phyloP scores from a whole-genome alignment of 1,140 invertebrate species.

The Drosophila kepulauana region DNA sequence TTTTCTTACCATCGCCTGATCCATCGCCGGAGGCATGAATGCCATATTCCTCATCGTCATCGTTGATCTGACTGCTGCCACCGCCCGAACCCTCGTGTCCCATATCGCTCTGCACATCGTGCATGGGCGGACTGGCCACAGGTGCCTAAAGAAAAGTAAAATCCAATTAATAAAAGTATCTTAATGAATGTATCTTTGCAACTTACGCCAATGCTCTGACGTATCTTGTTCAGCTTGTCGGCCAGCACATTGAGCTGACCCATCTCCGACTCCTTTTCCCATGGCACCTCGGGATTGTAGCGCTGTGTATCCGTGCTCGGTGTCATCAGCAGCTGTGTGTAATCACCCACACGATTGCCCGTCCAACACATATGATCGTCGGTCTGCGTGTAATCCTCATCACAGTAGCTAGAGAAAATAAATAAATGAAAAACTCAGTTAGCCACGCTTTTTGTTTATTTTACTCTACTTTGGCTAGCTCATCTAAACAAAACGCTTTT shows the following conservation, averaged over 20 bases:
- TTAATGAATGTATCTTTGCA: background rate
- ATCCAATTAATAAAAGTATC: background rate
- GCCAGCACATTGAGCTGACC: conserved; percentile 74
- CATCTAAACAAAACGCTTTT: conserved; percentile 2
- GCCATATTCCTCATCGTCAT: conserved; percentile 81
- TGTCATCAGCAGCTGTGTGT: conserved; percentile 74
- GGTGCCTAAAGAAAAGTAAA: conserved; percentile 49
- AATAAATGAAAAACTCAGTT: conserved; percentile 24
- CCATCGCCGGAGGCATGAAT: conserved; percentile 82
- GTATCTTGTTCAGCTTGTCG: conserved; percentile 82
- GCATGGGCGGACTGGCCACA: conserved; percentile 47
- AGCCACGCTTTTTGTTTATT: background rate
- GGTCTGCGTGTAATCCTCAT: conserved; percentile 72
- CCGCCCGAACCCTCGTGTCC: conserved; percentile 80
- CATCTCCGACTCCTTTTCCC: conserved; percentile 55
- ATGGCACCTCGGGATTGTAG: conserved; percentile 84
- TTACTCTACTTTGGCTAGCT: conserved; percentile 21
- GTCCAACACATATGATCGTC: conserved; percentile 82
- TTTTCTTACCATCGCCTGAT: conserved; percentile 75
- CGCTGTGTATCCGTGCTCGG: conserved; percentile 71
- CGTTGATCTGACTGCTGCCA: conserved; percentile 64
- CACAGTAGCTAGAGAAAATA: conserved; percentile 64
- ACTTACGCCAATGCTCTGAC: conserved; percentile 69
- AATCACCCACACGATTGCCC: conserved; percentile 82
- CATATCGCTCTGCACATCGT: conserved; percentile 84